Evolutionary conservation across 2,113 vertebrate species (phyloP).

Genomic region (Periophthalmus modestus): DNA sequence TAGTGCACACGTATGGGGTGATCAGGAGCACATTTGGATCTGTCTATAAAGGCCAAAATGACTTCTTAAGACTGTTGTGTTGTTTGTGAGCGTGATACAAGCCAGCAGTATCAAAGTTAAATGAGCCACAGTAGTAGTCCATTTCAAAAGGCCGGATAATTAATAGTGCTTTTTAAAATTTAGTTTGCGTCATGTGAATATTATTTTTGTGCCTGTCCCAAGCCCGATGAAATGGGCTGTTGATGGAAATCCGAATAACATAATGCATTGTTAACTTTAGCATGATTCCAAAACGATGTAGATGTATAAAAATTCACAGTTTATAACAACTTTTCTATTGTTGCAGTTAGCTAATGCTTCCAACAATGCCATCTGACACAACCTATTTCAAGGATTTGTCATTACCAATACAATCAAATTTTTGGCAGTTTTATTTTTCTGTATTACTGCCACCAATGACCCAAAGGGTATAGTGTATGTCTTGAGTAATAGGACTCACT

Average conservation of each 20-base stretch:
- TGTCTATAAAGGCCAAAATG: conserved; percentile 37
- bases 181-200: not conserved
- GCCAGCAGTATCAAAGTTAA: conserved; percentile 5
- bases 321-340: too few relatives aligned
- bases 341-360: too few relatives aligned
- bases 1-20: conserved; percentile 38
- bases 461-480: not conserved
- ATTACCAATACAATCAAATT: not conserved
- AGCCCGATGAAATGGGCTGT: not conserved
- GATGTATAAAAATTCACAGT: not conserved
- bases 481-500: conserved; percentile 38
- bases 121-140: not conserved
- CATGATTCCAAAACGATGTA: not conserved
- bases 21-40: conserved; percentile 47
- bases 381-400: not conserved
- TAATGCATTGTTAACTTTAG: not conserved
- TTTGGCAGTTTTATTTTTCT: not conserved
- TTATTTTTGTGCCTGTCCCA: not conserved
- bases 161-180: not conserved
- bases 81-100: conserved; percentile 23
- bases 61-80: conserved; percentile 17
- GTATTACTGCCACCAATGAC: not conserved
- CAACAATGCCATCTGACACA: too few relatives aligned
- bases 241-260: not conserved
- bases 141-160: not conserved